Evolutionary conservation across 2,113 vertebrate genomes (phyloP).

Genomic region (Pholis gunnellus): DNA sequence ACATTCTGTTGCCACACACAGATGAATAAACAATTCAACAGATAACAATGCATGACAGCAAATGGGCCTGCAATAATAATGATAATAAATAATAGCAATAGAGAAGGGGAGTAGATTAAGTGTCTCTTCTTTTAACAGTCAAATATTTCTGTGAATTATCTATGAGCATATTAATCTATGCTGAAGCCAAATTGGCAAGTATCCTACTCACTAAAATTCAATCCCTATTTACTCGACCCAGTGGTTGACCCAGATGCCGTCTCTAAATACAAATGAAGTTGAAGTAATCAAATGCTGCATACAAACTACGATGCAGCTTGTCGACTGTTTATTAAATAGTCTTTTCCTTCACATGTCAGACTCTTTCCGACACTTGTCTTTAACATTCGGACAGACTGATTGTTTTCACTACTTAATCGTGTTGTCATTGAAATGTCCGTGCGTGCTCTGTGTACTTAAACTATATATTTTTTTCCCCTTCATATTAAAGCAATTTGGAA

Average conservation of each 20-base stretch:
- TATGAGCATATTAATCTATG: not conserved
- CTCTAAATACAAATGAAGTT: not conserved
- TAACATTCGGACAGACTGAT: slow-evolving; percentile 2
- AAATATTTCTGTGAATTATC: not conserved
- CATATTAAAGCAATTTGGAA: not conserved
- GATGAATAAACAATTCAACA: slow-evolving; percentile 63
- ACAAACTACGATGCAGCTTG: not conserved
- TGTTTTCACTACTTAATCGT: not conserved
- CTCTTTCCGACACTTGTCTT: not conserved
- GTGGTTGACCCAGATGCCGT: not conserved
- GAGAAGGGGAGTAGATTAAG: not conserved
- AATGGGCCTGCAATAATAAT: not conserved
- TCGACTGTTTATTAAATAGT: not conserved
- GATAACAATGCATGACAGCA: slow-evolving; percentile 24
- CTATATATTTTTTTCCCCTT: not conserved
- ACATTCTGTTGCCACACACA: slow-evolving; percentile 60
- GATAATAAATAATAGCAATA: not conserved
- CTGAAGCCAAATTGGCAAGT: not conserved
- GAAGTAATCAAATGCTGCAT: slow-evolving; percentile 6
- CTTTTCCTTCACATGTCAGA: not conserved
- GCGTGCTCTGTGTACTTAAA: not conserved
- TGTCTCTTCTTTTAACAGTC: not conserved
- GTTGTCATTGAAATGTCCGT: not conserved
- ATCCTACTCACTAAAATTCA: not conserved
- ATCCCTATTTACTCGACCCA: not conserved